phyloP scores from a whole-genome alignment of 2,113 vertebrate genomes.

The Sitta europaea region DNA sequence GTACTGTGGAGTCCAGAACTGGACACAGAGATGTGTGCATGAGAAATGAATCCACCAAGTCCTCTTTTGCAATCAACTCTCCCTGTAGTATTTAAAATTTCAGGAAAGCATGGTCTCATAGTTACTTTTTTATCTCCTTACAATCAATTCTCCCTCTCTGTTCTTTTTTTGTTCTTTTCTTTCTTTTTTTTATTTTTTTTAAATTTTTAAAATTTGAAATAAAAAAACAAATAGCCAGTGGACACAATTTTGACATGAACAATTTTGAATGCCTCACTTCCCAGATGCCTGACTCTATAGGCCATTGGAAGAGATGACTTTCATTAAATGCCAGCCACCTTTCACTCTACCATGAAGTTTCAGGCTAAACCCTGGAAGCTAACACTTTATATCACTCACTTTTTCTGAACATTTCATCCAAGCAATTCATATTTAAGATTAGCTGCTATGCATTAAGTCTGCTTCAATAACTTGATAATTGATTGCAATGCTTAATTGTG shows the following conservation, averaged over 20 bases:
- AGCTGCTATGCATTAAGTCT: not conserved
- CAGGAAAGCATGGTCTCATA: not conserved
- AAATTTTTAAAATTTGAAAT: not conserved
- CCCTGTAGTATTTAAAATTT: not conserved
- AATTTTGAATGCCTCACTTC: not conserved
- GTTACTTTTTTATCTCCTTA: not conserved
- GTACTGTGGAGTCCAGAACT: not conserved
- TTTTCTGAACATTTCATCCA: not conserved
- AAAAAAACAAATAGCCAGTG: not conserved
- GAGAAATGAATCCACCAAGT: not conserved
- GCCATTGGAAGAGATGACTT: not conserved
- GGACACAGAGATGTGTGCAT: not conserved
- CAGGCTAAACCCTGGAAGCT: not conserved
- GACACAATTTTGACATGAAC: not conserved
- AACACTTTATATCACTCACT: not conserved
- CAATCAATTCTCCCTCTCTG: not conserved
- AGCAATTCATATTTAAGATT: not conserved
- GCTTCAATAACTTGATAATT: not conserved
- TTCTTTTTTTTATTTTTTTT: too few relatives aligned
- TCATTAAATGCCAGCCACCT: not conserved
- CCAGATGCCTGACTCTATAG: not conserved
- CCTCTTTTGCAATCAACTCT: not conserved
- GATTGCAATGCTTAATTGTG: not conserved
- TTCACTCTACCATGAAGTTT: not conserved
- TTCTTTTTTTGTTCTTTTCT: not conserved